Conservation (phyloP, 2,797 vertebrate genomes). For the Alauda arvensis region DNA sequence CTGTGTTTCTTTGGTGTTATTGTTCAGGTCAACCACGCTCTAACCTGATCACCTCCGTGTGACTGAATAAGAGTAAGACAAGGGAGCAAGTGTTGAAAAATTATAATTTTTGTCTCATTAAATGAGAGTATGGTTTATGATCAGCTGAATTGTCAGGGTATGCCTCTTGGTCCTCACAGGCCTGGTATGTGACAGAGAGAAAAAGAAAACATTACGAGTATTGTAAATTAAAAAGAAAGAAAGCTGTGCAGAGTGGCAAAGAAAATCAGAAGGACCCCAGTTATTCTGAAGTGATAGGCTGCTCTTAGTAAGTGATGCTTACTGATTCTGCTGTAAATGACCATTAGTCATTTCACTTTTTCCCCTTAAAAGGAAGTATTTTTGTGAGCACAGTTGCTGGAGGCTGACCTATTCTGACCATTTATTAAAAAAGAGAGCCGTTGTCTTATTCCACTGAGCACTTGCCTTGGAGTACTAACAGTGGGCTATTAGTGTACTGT, state of each 20-base stretch:
- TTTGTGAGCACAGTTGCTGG: not conserved
- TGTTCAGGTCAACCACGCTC: not conserved
- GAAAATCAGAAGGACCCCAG: not conserved
- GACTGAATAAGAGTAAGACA: not conserved
- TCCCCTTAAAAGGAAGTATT: not conserved
- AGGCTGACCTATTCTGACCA: not conserved
- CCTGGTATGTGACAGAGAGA: not conserved
- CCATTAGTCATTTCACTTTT: not conserved
- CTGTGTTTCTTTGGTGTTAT: not conserved
- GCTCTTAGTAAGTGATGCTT: not conserved
- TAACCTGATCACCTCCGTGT: not conserved
- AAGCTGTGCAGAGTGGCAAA: not conserved
- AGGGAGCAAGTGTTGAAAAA: not conserved
- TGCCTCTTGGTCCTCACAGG: not conserved
- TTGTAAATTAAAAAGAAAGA: not conserved
- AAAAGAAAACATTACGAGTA: not conserved
- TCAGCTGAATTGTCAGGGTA: not conserved
- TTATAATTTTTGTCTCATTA: not conserved
- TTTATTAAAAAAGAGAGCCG: not conserved
- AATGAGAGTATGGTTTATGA: not conserved
- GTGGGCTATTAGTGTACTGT: not conserved
- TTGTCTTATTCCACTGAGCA: not conserved
- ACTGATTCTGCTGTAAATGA: not conserved
- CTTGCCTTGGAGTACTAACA: not conserved
- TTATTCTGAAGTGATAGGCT: not conserved